Base-by-base conservation (phyloP, 2,113 vertebrate genomes). In the Pyrgilauda ruficollis region DNA sequence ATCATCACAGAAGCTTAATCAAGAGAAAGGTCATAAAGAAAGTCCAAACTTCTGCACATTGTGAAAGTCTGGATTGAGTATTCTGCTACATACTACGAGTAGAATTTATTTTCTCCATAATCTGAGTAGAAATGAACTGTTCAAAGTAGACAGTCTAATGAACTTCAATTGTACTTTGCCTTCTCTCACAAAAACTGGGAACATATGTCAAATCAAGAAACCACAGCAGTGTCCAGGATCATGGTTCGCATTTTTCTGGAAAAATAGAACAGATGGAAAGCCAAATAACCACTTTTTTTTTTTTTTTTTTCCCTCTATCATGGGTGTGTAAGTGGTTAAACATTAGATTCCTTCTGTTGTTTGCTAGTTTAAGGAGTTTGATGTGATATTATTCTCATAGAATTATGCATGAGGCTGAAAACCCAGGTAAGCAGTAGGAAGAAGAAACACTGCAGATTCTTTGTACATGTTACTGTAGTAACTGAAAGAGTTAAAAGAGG, bases 1-100 rank as follows among this genome's bases (percentile, higher is more conserved):
- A 66, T 94, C 53, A 95, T 90, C 79, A 94, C n/a, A 67, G 73
- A 78, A 95, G 66, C 73, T 82, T 92, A 79, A 95, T 82, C 77
- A 90, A 87, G 44, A 75, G 47, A 87, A 81, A 88, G 59, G 58
- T 68, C 61, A 79, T 58, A 52, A 75, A 75, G 79, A 89, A 68
- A 50, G 56, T 50, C 44, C 61, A 68, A 56, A 81, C 22, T 88
- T 86, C n/a, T 83, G 49, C 26, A 55, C 39, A 26, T 44, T 87
- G 72, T 31, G 55, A 53, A 84, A 85, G 9, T 50, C 52, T 95
- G 76, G 22, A 37, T 84, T 92, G 47, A 18, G 10, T 81, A 64
- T 78, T 93, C 64, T 89, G 35, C 28, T 82, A 7, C 0, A 0
- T 43, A 61, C 39, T 75, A 61, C 15, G 30, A 91, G 27, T 12